These are phyloP conservation scores for Cynopterus brachyotis DNA, from an alignment of 2,113 vertebrate genomes.

Conservation along the genomic window DNA sequence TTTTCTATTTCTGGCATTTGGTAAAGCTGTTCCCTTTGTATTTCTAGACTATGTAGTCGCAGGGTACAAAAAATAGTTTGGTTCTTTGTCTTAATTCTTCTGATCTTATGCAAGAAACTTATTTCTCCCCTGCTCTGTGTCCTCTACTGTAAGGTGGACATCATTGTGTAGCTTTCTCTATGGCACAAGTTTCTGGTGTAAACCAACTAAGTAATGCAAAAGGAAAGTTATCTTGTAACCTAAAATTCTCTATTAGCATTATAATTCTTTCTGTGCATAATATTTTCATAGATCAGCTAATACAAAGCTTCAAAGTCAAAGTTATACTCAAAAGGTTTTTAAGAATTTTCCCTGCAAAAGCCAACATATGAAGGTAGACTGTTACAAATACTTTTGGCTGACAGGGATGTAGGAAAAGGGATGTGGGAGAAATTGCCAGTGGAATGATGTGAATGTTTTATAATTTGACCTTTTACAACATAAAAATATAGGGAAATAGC, in stretches of 20 bases:
- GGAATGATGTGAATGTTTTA: background rate
- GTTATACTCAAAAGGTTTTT: background rate
- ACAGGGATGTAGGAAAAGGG: background rate
- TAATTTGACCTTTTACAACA: background rate
- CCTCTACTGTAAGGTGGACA: background rate
- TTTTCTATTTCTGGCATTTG: background rate
- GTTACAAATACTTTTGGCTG: background rate
- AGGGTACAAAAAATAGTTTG: background rate
- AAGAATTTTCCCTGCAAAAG: background rate
- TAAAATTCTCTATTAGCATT: background rate
- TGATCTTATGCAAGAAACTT: background rate
- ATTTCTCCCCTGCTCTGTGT: background rate
- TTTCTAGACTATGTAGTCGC: background rate
- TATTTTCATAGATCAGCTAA: background rate
- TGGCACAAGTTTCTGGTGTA: background rate
- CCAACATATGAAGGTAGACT: background rate
- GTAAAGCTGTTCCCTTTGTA: background rate
- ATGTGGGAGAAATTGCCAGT: background rate
- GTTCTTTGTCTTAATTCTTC: background rate
- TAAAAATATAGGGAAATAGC: background rate
- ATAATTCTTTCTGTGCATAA: background rate
- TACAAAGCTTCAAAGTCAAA: background rate
- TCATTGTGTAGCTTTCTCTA: background rate
- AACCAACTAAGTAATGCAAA: background rate
- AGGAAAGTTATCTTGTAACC: background rate